These are phyloP conservation scores for Monarcha castaneiventris DNA, from an alignment of 2,113 vertebrate species.

Conservation along the genomic window DNA sequence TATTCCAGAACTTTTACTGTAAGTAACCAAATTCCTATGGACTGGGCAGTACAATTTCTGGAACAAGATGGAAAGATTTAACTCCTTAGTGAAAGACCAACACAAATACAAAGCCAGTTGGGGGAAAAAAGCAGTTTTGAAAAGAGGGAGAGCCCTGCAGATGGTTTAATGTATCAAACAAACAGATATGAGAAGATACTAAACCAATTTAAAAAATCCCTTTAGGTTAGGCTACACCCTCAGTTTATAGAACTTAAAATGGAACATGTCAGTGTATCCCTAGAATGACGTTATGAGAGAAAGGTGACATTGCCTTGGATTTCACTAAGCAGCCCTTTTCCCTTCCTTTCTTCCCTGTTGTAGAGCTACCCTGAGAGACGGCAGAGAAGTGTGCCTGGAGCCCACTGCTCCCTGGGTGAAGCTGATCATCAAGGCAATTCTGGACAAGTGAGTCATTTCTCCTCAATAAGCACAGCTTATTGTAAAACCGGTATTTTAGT, in stretches of 20 bases:
- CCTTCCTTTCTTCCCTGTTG: not conserved
- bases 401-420: slow-evolving; percentile 70
- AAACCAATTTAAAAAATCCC: not conserved
- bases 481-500: accelerated
- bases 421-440: slow-evolving; percentile 50
- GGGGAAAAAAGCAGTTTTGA: not conserved
- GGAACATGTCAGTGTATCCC: not conserved
- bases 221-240: not conserved
- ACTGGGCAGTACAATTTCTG: not conserved
- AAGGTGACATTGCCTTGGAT: not conserved
- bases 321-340: not conserved
- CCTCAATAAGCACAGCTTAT: not conserved
- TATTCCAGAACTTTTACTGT: not conserved
- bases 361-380: slow-evolving; percentile 60
- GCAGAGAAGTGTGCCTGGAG: slow-evolving; percentile 63
- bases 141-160: not conserved
- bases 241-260: not conserved
- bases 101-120: not conserved
- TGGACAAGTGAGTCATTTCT: slow-evolving; percentile 59
- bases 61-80: not conserved
- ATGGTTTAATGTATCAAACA: not conserved
- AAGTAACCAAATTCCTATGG: not conserved
- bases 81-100: not conserved
- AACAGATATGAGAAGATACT: not conserved
- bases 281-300: not conserved